Conservation (phyloP, 2,888 invertebrate species). For the Ophraella communa region DNA sequence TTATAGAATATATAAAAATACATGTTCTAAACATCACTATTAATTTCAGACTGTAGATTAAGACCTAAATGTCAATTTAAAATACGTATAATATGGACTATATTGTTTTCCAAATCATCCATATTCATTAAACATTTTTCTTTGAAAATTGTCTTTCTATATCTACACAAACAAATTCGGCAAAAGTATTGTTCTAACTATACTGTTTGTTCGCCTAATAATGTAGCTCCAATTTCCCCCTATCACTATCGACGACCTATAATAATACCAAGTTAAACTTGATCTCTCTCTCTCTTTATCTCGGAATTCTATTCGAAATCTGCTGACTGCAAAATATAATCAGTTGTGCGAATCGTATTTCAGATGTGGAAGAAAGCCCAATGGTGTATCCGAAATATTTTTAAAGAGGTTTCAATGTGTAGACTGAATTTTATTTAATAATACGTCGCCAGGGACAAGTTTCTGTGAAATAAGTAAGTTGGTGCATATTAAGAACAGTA, state of each 20-base stretch:
- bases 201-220: background rate
- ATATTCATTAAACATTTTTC: too few species aligned
- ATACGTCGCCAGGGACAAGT: too few species aligned
- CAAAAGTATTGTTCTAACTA: background rate
- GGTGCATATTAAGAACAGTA: too few species aligned
- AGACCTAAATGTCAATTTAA: too few species aligned
- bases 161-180: background rate
- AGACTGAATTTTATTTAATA: too few species aligned
- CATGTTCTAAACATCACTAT: too few species aligned
- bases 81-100: too few species aligned
- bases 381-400: background rate
- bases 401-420: background rate
- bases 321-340: constrained; percentile 18
- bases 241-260: constrained; percentile 7
- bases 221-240: constrained; percentile 1
- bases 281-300: too few species aligned
- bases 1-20: too few species aligned
- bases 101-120: too few species aligned
- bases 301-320: constrained; percentile 16
- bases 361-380: constrained; percentile 10
- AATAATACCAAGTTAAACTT: constrained; percentile 27
- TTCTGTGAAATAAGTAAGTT: too few species aligned
- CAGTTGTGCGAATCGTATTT: constrained; percentile 15
- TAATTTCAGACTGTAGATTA: too few species aligned
- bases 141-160: background rate